A percentile compares a stretch with the other conserved stretches of the same genome.
These are phyloP conservation scores for Hippocampus comes DNA, from an alignment of 2,113 vertebrate species.

Conservation along the genomic window DNA sequence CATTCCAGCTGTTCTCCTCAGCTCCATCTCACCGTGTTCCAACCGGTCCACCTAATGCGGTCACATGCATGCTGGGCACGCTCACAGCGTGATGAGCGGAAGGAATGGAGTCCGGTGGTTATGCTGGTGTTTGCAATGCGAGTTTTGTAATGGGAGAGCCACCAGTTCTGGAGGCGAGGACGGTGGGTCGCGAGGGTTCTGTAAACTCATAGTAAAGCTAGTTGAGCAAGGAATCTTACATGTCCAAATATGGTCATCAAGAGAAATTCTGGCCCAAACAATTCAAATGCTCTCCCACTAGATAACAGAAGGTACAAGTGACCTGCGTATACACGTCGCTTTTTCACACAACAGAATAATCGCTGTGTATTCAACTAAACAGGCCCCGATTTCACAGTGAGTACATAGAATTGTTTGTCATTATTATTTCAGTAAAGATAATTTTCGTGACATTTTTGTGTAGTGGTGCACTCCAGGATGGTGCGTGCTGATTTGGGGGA, in stretches of 20 bases:
- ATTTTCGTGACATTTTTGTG: too few relatives aligned
- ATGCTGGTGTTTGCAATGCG: slow-evolving; percentile 75
- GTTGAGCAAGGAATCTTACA: slow-evolving; percentile 3
- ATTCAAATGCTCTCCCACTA: too few relatives aligned
- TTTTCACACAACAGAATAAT: too few relatives aligned
- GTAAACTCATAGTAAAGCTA: slow-evolving; percentile 44
- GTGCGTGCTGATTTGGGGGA: slow-evolving; percentile 26
- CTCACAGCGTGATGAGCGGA: slow-evolving; percentile 28
- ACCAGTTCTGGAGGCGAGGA: not conserved
- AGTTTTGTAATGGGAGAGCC: not conserved
- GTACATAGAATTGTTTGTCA: too few relatives aligned
- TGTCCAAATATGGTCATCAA: not conserved
- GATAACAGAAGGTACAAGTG: too few relatives aligned
- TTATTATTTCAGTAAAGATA: too few relatives aligned
- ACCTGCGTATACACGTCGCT: too few relatives aligned
- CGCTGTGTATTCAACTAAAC: too few relatives aligned
- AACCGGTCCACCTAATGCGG: slow-evolving; percentile 54
- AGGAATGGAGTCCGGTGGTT: slow-evolving; percentile 52
- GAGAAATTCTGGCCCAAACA: not conserved
- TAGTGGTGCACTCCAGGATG: slow-evolving; percentile 7
- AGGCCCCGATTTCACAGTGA: too few relatives aligned
- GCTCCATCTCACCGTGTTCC: slow-evolving; percentile 20
- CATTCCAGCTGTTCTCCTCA: not conserved
- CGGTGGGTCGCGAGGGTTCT: not conserved
- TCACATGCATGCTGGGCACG: slow-evolving; percentile 54